Evolutionary conservation across 2,113 vertebrate genomes (phyloP).

Genomic region (Takifugu bimaculatus): DNA sequence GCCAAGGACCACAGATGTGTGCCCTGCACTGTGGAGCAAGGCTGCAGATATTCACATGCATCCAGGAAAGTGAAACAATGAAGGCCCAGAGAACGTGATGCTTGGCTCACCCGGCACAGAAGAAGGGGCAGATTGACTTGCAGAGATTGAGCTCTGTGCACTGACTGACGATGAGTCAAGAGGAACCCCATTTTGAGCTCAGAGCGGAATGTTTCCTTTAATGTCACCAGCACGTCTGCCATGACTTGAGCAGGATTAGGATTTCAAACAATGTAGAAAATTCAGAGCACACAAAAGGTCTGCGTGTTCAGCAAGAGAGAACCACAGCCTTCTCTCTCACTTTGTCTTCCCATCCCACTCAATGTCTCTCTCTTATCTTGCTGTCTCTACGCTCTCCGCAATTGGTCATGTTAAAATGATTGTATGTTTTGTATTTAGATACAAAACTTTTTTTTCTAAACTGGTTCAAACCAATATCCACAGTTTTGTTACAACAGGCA

Average conservation of each 20-base stretch:
- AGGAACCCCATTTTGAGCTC: slow-evolving; percentile 62
- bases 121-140: slow-evolving; percentile 48
- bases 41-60: slow-evolving; percentile 35
- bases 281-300: slow-evolving; percentile 41
- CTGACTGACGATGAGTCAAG: slow-evolving; percentile 61
- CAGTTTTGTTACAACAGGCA: slow-evolving; percentile 33
- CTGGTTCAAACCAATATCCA: neutral
- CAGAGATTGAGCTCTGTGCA: slow-evolving; percentile 42
- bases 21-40: neutral
- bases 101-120: slow-evolving; percentile 25
- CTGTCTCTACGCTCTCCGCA: slow-evolving; percentile 15
- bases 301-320: slow-evolving; percentile 22
- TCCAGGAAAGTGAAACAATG: slow-evolving; percentile 40
- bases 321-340: slow-evolving; percentile 28
- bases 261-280: slow-evolving; percentile 64
- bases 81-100: slow-evolving; percentile 47
- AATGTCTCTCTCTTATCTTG: slow-evolving; percentile 36
- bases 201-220: slow-evolving; percentile 58
- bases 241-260: slow-evolving; percentile 49
- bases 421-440: neutral
- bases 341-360: slow-evolving; percentile 34
- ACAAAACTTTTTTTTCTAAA: neutral
- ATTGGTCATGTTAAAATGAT: slow-evolving; percentile 47
- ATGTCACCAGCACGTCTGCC: slow-evolving; percentile 53
- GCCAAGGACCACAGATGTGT: slow-evolving; percentile 4